phyloP scores from a whole-genome alignment of 2,797 vertebrate genomes.

The Hippopotamyrus pictus region DNA sequence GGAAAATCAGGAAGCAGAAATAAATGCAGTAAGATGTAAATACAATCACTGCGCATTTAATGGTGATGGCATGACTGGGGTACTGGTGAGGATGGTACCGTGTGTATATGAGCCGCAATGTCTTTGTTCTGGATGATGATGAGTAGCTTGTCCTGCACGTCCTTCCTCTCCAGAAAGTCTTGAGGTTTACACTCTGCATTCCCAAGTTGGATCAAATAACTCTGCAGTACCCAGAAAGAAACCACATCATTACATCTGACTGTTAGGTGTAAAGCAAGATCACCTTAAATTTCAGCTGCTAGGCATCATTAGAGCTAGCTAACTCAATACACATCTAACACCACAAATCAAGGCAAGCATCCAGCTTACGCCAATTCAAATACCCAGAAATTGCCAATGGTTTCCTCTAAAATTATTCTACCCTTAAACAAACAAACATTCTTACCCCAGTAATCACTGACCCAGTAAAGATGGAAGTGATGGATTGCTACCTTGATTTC shows the following conservation, averaged over 20 bases:
- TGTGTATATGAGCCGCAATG: conserved; percentile 87
- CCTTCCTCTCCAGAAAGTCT: conserved; percentile 78
- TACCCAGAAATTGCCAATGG: background rate
- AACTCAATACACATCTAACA: background rate
- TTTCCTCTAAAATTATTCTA: background rate
- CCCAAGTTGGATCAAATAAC: conserved; percentile 82
- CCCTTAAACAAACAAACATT: background rate
- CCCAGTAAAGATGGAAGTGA: background rate
- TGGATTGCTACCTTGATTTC: conserved; percentile 84
- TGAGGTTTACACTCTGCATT: conserved; percentile 89
- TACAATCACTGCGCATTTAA: background rate
- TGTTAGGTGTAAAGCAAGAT: background rate
- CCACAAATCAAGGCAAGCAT: background rate
- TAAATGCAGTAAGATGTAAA: background rate
- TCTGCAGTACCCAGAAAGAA: conserved; percentile 40
- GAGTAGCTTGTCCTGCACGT: conserved; percentile 80
- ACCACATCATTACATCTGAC: background rate
- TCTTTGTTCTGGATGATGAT: conserved; percentile 98
- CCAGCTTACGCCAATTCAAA: background rate
- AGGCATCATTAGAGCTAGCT: background rate
- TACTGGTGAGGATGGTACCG: conserved; percentile 61
- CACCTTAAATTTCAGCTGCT: background rate
- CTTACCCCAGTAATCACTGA: background rate
- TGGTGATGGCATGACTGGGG: background rate
- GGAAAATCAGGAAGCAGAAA: conserved; percentile 2